Conservation (phyloP, 2,113 vertebrate genomes). For the Pogonocichla stellata region DNA sequence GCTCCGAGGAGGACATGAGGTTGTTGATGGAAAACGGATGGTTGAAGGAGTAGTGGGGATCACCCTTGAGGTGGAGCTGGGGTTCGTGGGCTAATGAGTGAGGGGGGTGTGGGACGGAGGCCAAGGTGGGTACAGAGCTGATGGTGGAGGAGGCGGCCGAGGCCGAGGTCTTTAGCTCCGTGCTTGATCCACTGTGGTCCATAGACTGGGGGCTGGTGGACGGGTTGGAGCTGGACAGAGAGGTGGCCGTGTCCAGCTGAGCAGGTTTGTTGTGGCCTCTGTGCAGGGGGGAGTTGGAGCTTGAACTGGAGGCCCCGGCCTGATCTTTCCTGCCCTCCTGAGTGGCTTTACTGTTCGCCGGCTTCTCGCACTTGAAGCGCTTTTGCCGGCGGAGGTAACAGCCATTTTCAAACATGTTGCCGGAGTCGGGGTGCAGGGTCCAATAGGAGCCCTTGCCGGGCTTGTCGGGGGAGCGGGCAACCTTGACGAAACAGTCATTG, state of each 20-base stretch:
- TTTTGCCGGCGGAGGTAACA: constrained; percentile 97
- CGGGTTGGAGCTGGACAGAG: constrained; percentile 74
- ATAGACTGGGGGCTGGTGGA: constrained; percentile 78
- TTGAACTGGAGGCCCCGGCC: constrained; percentile 63
- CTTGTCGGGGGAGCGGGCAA: constrained; percentile 96
- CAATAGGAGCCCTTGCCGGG: constrained; percentile 98
- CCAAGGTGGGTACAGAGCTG: constrained; percentile 78
- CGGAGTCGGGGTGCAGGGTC: constrained; percentile 96
- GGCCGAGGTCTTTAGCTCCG: constrained; percentile 84
- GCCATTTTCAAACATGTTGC: constrained; percentile 99
- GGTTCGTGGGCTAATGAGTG: constrained; percentile 88
- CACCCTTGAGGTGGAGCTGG: constrained; percentile 92
- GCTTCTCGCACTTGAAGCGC: constrained; percentile 96
- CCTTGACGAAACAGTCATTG: constrained; percentile 98
- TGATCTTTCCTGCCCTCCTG: constrained; percentile 75
- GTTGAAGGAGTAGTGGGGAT: constrained; percentile 97
- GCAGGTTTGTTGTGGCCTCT: constrained; percentile 73
- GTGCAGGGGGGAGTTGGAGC: constrained; percentile 78
- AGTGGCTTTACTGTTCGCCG: constrained; percentile 71
- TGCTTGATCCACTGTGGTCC: constrained; percentile 77
- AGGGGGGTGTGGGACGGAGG: constrained; percentile 80
- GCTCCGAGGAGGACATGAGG: constrained; percentile 96
- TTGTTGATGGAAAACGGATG: constrained; percentile 99
- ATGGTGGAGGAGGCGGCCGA: constrained; percentile 75
- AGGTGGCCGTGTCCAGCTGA: constrained; percentile 78